Percentiles rank a stretch among this genome's conserved stretches.
These are phyloP conservation scores for Pyrrhia umbra DNA, from an alignment of 2,888 invertebrate species.

Conservation along the genomic window DNA sequence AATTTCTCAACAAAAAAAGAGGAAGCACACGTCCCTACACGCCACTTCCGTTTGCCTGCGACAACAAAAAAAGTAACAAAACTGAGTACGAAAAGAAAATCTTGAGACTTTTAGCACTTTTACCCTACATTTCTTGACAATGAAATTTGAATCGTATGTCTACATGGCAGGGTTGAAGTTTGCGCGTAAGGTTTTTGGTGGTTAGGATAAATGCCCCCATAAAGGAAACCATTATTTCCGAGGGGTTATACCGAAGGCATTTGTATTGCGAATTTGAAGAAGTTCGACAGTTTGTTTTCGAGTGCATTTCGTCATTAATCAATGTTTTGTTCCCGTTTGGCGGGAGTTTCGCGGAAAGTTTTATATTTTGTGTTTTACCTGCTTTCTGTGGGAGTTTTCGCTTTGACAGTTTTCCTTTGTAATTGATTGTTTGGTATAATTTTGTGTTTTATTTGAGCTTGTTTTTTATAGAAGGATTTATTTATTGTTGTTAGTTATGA, in stretches of 20 bases:
- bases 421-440: constrained; percentile 84
- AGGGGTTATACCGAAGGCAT: constrained; percentile 87
- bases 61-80: constrained; percentile 87
- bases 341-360: constrained; percentile 68
- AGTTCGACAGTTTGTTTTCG: constrained; percentile 90
- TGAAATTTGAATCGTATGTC: constrained; percentile 45
- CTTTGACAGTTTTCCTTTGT: constrained; percentile 84
- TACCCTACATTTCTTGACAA: constrained; percentile 68
- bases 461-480: constrained; percentile 57
- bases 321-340: constrained; percentile 86
- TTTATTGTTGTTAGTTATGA: constrained; percentile 26
- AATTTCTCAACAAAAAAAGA: constrained; percentile 89
- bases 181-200: constrained; percentile 35
- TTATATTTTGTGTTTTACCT: constrained; percentile 87
- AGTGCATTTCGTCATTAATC: constrained; percentile 90
- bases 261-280: constrained; percentile 90
- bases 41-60: constrained; percentile 84
- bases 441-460: constrained; percentile 48
- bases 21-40: constrained; percentile 88
- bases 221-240: constrained; percentile 90
- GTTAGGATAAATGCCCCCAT: constrained; percentile 69
- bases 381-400: constrained; percentile 78
- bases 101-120: constrained; percentile 73
- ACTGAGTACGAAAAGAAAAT: constrained; percentile 78
- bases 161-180: constrained; percentile 48